phyloP scores from a whole-genome alignment of 92 coral and sea anemone genomes.

The Epizoanthus stellaris region DNA sequence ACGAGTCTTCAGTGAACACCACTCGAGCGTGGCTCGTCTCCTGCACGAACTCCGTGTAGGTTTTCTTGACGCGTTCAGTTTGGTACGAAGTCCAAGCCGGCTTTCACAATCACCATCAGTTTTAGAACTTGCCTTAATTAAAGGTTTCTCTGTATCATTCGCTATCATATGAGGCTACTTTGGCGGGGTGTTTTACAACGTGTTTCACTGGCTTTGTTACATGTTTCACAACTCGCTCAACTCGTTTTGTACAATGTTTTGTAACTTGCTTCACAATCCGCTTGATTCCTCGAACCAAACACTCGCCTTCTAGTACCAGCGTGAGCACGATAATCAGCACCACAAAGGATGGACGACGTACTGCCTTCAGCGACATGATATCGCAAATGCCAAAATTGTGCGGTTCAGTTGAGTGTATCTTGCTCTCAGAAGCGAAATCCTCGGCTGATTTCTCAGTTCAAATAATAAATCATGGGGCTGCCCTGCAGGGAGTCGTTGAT shows the following conservation, averaged over 20 bases:
- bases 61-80: conserved; percentile 53
- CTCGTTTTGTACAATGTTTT: conserved; percentile 35
- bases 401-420: not conserved
- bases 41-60: not conserved
- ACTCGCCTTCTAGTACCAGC: not conserved
- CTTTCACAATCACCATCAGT: conserved; percentile 19
- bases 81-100: conserved; percentile 52
- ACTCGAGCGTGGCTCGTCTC: conserved; percentile 60
- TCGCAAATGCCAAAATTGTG: not conserved
- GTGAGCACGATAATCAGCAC: not conserved
- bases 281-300: conserved; percentile 45
- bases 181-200: conserved; percentile 10
- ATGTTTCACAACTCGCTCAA: conserved; percentile 28
- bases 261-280: conserved; percentile 24
- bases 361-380: too few species aligned
- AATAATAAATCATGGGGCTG: too few species aligned
- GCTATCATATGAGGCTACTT: conserved; percentile 57
- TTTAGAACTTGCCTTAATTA: conserved; percentile 45
- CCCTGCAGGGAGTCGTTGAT: too few species aligned
- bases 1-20: conserved; percentile 50
- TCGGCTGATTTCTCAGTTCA: too few species aligned
- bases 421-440: too few species aligned
- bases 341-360: not conserved
- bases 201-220: not conserved
- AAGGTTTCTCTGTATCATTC: conserved; percentile 62